phyloP scores from a whole-genome alignment of 2,888 invertebrate genomes.

The Digitonthophagus gazella region DNA sequence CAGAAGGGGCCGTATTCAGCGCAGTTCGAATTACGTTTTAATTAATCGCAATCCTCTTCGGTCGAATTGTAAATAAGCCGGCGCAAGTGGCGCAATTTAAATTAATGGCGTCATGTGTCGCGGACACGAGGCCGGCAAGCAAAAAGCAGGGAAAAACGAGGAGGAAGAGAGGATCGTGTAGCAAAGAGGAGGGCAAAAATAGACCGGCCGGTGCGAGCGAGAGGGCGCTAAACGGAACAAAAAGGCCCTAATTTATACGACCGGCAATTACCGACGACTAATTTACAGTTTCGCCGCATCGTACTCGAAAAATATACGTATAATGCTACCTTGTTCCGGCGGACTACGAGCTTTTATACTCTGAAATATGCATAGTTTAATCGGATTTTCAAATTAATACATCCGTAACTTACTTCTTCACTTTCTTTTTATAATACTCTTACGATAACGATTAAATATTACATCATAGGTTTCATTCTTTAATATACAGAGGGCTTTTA shows the following conservation, averaged over 20 bases:
- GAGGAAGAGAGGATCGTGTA: background rate
- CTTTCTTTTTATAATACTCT: background rate
- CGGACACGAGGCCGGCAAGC: background rate
- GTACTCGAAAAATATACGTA: background rate
- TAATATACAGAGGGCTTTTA: no score
- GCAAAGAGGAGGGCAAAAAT: background rate
- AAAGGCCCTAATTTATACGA: background rate
- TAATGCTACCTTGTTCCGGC: background rate
- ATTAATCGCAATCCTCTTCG: slow-evolving; percentile 10
- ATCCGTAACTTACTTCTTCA: background rate
- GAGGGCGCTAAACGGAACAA: background rate
- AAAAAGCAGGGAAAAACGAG: background rate
- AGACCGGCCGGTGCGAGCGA: background rate
- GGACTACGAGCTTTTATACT: background rate
- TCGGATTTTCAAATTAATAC: background rate
- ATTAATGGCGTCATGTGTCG: slow-evolving; percentile 2
- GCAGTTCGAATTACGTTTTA: slow-evolving; percentile 14
- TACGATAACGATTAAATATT: no score
- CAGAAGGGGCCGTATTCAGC: no score
- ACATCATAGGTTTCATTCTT: no score
- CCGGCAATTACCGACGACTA: background rate
- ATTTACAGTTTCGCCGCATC: background rate
- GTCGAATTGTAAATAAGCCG: slow-evolving; percentile 9
- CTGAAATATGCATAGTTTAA: background rate
- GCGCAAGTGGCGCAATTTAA: slow-evolving; percentile 1